Base-by-base conservation (phyloP, 2,888 invertebrate species). In the Hypsopygia costalis region DNA sequence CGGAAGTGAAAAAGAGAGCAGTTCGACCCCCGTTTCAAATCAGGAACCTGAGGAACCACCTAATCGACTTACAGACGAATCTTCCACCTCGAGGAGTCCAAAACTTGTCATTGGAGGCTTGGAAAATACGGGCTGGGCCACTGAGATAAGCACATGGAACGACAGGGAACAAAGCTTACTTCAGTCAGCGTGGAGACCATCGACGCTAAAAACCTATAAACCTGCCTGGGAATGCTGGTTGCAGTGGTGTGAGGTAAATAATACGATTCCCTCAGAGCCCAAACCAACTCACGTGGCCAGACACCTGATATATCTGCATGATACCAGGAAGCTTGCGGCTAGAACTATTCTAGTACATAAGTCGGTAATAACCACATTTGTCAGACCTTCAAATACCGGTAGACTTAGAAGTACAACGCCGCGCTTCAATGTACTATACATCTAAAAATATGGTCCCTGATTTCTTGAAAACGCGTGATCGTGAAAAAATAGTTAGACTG, bases 121-220 rank as follows among this genome's bases (percentile, higher is more conserved):
- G 54, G 54, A 49, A 38, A 40, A 38, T 54, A 43, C 52, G 44
- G 54, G 54, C 48, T 55, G 55, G 57, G 3, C 25, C 25, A 25
- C 5, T 11, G 6, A 28, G 6, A 9, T 46, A 28, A 8, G 6
- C 9, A 6, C 20, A 0, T 47, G 41, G 43, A 10, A 9, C 7
- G 11, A 12, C 1, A 6, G 27, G 3, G 25, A 46, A 6, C 11
- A 11, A 4, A n/a, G n/a, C 1, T 12, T 49, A 0, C 1, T 53
- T 6, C 11, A 47, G 28, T 34, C 42, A 6, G 31, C 50, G 0
- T 55, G 55, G 52, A 25, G 55, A 8, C 16, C 27, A 2, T 51
- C 50, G 0, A 47, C 52, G 0, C 10, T 47, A 1, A 48, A 42
- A 28, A 50, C 49, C 0, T 50, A 52, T 25, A 35, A 25, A 8